Base-by-base conservation (phyloP, 2,113 vertebrate genomes). In the Gymnobelideus leadbeateri region DNA sequence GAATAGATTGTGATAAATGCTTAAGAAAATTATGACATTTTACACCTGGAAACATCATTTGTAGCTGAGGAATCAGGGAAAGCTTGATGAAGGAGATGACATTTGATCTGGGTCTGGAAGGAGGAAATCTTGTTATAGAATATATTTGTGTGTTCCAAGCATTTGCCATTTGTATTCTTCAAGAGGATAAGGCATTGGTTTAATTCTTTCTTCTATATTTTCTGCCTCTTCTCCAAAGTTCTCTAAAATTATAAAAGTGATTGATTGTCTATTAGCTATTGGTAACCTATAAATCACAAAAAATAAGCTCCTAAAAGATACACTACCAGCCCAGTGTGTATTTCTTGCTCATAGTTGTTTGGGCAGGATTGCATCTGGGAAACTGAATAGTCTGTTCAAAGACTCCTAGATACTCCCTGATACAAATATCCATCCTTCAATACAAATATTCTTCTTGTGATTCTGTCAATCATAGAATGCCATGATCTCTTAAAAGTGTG, bases 241-340 rank as follows among this genome's bases (percentile, higher is more conserved):
- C 92, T 96, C 47, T 51, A 89, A 95, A 96, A 52, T 47, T 51
- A 43, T 49, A 92, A 91, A 68, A 50, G 37, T 37, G 8, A 55
- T 46, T 26, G 46, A 26, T 92, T 51, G 55, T 52, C 37, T 43
- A 49, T 90, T 89, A 84, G 9, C 31, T 93, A 37, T 68, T 89
- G 91, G 52, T 92, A 57, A 61, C 52, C 49, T 91, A 21, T 91
- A 84, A 92, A 46, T 51, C 61, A 51, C 43, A 68, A 19, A 93
- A 6, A 47, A 2, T 84, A 25, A 24, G 2, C 16, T 94, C 84
- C 51, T 1, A 16, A 92, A 92, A 92, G 28, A 94, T 94, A 91
- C 5, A 24, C 0, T 84, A 12, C 37, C 1, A 3, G 31, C 11
- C 61, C 21, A 68, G 43, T 31, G 10, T 55, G 31, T 19, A 37